Base-by-base conservation (phyloP, 2,797 vertebrate genomes). In the Helicolenus hilgendorfi region DNA sequence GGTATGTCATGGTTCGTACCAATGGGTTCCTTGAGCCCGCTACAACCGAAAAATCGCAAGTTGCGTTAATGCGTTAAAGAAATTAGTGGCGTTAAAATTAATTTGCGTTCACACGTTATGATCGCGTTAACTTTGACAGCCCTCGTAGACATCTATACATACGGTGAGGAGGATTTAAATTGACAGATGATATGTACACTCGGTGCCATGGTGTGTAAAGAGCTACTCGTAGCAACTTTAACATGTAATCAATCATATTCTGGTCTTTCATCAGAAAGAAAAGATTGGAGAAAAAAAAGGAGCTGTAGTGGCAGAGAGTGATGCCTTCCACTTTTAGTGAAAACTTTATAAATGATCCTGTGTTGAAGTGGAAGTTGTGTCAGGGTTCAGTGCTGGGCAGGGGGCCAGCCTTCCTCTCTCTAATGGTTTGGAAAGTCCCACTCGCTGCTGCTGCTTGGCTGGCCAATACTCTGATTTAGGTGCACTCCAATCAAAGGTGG, bases 341-440 rank as follows among this genome's bases (percentile, higher is more conserved):
- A 64, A 13, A 22, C 60, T 10, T 35, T 31, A 36, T 55, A 55
- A 55, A 55, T 22, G 49, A 22, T 22, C 18, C 20, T 38, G 20
- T 65, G 20, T 65, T 20, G 31, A 22, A 22, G 62, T 35, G 31
- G 62, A 35, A 63, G 18, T 53, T 53, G 18, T 53, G 49, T 14
- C 45, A 33, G 49, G 59, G 38, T 67, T 55, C 56, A 65, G 67
- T n/a, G 53, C 70, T 11, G 27, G 77, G 62, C 67, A 24, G 77
- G 36, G 27, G 49, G 60, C 83, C 64, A 83, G 65, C 35, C 64
- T 64, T 4, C 29, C 62, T 74, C 20, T 65, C 62, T 72, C 20
- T 65, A 29, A 77, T 67, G 31, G 55, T 20, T 29, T 35, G 11
- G 64, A 73, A 68, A 81, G 38, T 24, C 53, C 14, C 13, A 49